These are phyloP conservation scores for Acrobasis repandana DNA, from an alignment of 2,888 invertebrate species.

Conservation along the genomic window DNA sequence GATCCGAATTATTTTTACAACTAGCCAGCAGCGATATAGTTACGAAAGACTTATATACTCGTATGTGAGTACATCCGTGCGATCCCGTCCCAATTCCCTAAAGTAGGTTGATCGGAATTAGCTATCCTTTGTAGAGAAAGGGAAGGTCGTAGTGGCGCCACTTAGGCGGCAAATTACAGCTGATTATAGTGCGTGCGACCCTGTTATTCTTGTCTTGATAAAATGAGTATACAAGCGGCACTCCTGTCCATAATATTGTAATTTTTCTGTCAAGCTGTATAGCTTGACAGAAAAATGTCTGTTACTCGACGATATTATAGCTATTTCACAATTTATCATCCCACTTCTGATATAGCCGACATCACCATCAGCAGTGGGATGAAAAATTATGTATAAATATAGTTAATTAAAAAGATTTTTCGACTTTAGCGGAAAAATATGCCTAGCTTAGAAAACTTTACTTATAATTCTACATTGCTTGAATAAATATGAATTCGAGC, in stretches of 20 bases:
- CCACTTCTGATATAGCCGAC: too few relatives aligned
- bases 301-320: too few relatives aligned
- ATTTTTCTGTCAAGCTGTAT: background rate
- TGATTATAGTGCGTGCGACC: slow-evolving; percentile 24
- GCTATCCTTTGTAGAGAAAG: slow-evolving; percentile 21
- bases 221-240: background rate
- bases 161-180: slow-evolving; percentile 37
- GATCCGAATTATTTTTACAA: background rate
- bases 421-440: too few relatives aligned
- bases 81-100: slow-evolving; percentile 15
- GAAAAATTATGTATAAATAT: background rate
- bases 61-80: too few relatives aligned
- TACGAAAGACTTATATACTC: background rate
- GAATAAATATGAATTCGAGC: too few relatives aligned
- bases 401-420: too few relatives aligned
- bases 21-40: background rate
- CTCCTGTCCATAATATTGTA: background rate
- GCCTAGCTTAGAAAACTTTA: too few relatives aligned
- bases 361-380: too few relatives aligned
- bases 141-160: slow-evolving; percentile 48
- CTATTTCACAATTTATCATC: too few relatives aligned
- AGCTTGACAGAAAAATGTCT: too few relatives aligned
- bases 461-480: too few relatives aligned
- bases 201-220: background rate
- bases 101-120: slow-evolving; percentile 22